Conservation (phyloP, 64 coral and sea anemone species). For the Dendronephthya gigantea region DNA sequence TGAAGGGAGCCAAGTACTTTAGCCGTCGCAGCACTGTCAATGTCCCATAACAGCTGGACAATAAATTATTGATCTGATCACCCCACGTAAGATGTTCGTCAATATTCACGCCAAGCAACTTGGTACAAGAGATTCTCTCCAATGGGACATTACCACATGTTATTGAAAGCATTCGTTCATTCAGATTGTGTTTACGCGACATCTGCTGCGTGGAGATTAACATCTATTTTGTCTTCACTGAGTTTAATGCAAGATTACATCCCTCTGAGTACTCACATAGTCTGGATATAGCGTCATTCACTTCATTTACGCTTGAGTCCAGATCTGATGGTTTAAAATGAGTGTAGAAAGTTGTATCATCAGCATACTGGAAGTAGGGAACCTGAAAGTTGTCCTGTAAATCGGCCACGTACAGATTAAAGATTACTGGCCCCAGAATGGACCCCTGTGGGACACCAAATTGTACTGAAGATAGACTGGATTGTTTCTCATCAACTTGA, state of each 20-base stretch:
- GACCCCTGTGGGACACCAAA: too few relatives aligned
- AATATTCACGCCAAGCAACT: not conserved
- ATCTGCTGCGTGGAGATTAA: not conserved
- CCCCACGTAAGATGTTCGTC: not conserved
- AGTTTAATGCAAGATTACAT: not conserved
- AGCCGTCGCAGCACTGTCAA: too few relatives aligned
- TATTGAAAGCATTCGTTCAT: not conserved
- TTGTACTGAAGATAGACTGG: too few relatives aligned
- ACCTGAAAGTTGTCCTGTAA: too few relatives aligned
- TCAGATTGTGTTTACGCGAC: not conserved
- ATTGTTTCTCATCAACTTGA: too few relatives aligned
- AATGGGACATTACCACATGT: not conserved
- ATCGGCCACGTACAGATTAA: too few relatives aligned
- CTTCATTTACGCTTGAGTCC: not conserved
- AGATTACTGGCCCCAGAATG: too few relatives aligned
- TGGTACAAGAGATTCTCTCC: not conserved
- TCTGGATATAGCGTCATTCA: not conserved
- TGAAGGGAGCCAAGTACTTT: too few relatives aligned
- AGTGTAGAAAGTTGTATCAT: not conserved
- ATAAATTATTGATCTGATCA: not conserved
- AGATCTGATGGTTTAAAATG: not conserved
- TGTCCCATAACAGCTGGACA: too few relatives aligned
- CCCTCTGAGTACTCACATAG: not conserved
- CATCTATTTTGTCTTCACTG: not conserved
- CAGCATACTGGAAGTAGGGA: not conserved